Base-by-base conservation (phyloP, 2,113 vertebrate genomes). In the Bagarius yarrelli region DNA sequence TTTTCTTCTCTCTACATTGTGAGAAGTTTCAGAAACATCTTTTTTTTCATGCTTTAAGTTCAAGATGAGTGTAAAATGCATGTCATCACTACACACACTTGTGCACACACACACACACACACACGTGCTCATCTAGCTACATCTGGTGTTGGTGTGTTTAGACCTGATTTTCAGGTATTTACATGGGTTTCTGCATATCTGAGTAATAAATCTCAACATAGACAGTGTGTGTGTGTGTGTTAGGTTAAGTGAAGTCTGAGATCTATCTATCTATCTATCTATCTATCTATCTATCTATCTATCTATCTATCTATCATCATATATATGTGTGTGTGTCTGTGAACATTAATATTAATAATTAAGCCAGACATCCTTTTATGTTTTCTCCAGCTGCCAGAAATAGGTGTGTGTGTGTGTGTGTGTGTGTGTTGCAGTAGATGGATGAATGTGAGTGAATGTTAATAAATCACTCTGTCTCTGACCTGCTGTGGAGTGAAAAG, bases 361-460 rank as follows among this genome's bases (percentile, higher is more conserved):
- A 88, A 82, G 64, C 56, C 18, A 86, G 81, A 76, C 50, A 80
- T 72, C 55, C 73, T 67, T n/a, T 64, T 50, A 64, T 73, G n/a
- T 59, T 23, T 53, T 16, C n/a, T n/a, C 15, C 27, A 5, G 16
- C 25, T 71, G 69, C 25, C 15, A 71, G 69, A 50, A 70, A 47
- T 50, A 70, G 16, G 11, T 53, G 13, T 23, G 76, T 52, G 75
- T 78, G 73, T 52, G 64, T 57, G 66, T 80, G 47, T 66, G 82
- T 87, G 74, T 81, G 74, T 83, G 83, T 82, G 85, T 86, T 89
- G 85, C 82, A 81, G 78, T 89, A 88, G 88, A 92, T 91, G 85
- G 88, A 93, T 91, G 90, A 87, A 89, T 88, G 86, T 82, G 80
- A 87, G 90, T 84, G 86, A 83, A 88, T 92, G 92, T 92, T 90